Conservation (phyloP, 2,113 vertebrate genomes). For the Chaetodon trifascialis region DNA sequence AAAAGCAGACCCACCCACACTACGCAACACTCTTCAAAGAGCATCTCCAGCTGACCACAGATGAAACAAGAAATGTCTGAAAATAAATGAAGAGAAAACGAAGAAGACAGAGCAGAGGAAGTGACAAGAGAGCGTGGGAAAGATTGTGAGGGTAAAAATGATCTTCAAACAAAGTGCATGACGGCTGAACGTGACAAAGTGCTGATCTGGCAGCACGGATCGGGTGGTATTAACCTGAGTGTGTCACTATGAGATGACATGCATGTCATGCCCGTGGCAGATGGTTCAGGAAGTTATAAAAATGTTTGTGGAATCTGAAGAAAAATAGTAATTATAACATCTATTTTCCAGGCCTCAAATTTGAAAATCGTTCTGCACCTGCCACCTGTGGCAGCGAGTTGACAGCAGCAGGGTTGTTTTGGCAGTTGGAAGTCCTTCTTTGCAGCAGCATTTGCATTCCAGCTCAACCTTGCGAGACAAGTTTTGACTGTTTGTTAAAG, state of each 20-base stretch:
- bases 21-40: not conserved
- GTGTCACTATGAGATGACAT: not conserved
- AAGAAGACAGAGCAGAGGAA: not conserved
- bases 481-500: not conserved
- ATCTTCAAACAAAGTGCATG: not conserved
- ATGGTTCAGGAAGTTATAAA: not conserved
- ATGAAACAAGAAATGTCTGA: not conserved
- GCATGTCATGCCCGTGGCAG: not conserved
- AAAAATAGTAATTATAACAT: not conserved
- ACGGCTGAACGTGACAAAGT: not conserved
- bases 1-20: not conserved
- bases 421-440: too few species aligned
- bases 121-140: not conserved
- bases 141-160: not conserved
- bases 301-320: not conserved
- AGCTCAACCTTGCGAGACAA: not conserved
- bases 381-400: not conserved
- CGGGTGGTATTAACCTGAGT: not conserved
- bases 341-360: not conserved
- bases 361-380: not conserved
- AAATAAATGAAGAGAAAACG: conserved; percentile 4
- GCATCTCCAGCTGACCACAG: not conserved
- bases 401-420: too few species aligned
- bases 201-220: too few species aligned
- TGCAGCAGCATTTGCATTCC: not conserved